Conservation (phyloP, 2,113 vertebrate species). For the Microcebus tavaratra region DNA sequence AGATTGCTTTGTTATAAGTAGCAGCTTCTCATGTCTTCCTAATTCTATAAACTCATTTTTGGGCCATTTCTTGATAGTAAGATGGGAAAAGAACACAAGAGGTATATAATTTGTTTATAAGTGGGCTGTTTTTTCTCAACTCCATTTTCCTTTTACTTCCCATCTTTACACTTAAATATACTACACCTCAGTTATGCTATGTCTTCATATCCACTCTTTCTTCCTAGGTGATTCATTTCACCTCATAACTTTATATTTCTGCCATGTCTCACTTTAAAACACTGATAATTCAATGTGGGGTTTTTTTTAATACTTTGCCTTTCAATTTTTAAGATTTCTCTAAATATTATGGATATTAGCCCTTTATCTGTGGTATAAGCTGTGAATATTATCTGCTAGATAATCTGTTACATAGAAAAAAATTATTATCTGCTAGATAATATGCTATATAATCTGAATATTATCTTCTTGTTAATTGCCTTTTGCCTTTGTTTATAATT, state of each 20-base stretch:
- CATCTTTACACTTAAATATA: background rate
- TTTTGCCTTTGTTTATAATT: background rate
- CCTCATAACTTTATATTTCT: background rate
- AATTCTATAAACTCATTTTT: background rate
- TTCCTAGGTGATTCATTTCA: background rate
- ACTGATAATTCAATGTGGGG: background rate
- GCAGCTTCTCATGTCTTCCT: background rate
- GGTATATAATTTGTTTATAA: background rate
- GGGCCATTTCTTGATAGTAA: background rate
- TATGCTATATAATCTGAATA: no score
- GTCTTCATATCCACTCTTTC: background rate
- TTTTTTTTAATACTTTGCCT: background rate
- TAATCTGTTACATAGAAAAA: no score
- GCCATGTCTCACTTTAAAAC: background rate
- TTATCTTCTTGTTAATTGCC: background rate
- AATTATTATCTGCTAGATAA: no score
- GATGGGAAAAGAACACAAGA: background rate
- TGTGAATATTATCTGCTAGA: background rate
- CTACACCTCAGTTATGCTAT: background rate
- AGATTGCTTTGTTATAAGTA: background rate
- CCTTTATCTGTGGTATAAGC: background rate
- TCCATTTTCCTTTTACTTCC: background rate
- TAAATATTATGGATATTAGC: background rate
- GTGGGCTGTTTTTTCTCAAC: background rate
- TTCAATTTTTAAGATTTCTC: constrained; percentile 33